A percentile compares a stretch with the other conserved stretches of the same genome.
Conservation (phyloP, 2,113 vertebrate species). For the Tenebrosternarchus preto region DNA sequence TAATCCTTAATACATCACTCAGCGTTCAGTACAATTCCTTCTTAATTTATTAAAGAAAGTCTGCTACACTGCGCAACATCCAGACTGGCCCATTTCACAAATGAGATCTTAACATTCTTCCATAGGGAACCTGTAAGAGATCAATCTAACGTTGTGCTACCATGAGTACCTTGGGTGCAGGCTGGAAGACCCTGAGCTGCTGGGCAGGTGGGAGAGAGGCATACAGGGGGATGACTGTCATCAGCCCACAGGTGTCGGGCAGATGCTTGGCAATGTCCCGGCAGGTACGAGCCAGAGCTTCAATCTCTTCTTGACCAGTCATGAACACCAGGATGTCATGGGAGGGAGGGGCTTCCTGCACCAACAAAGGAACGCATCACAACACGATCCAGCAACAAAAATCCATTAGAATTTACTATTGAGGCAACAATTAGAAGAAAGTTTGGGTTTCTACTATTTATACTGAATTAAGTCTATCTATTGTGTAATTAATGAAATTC, state of each 20-base stretch:
- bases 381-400: background rate
- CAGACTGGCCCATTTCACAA: too few relatives aligned
- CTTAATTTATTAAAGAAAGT: background rate
- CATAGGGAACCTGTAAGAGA: background rate
- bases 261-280: constrained; percentile 89
- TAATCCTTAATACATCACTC: too few relatives aligned
- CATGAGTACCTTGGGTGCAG: constrained; percentile 82
- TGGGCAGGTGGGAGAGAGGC: constrained; percentile 89
- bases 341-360: constrained; percentile 85
- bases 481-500: too few relatives aligned
- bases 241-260: constrained; percentile 79
- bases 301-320: constrained; percentile 97
- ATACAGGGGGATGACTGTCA: constrained; percentile 88
- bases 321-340: constrained; percentile 95
- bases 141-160: background rate
- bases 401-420: too few relatives aligned
- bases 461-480: too few relatives aligned
- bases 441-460: too few relatives aligned
- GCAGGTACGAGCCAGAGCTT: constrained; percentile 92
- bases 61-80: background rate
- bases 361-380: background rate
- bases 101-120: background rate
- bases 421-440: too few relatives aligned
- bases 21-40: background rate
- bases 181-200: constrained; percentile 90